These are phyloP conservation scores for Ceratina australensis DNA, from an alignment of 1,140 invertebrate genomes.

Conservation along the genomic window DNA sequence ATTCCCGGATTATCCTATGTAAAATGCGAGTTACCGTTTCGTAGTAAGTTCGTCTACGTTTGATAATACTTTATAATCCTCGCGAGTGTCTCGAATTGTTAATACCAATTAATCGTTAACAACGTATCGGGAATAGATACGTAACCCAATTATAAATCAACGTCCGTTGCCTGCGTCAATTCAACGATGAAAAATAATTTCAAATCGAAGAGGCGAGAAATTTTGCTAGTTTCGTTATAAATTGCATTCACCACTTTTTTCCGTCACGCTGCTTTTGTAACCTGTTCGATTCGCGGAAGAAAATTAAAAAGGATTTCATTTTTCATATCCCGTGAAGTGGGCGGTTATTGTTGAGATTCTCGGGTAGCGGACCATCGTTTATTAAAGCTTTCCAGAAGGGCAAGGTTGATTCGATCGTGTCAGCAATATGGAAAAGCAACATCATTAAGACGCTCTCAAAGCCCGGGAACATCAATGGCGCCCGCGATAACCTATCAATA, in stretches of 20 bases:
- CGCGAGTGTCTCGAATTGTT: no score
- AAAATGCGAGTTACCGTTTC: no score
- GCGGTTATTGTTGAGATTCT: background rate
- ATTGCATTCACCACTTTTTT: no score
- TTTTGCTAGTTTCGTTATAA: background rate
- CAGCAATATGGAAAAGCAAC: slow-evolving; percentile 16
- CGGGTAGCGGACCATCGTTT: background rate
- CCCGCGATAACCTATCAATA: slow-evolving; percentile 27
- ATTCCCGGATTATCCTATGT: no score
- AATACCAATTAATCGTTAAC: no score
- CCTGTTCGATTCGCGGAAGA: background rate
- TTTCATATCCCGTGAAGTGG: background rate
- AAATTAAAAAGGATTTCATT: slow-evolving; percentile 3
- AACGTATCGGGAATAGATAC: no score
- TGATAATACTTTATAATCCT: no score
- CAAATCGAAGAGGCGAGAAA: no score
- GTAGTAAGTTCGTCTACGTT: no score
- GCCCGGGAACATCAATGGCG: background rate
- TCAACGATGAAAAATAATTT: no score
- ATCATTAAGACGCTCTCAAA: background rate
- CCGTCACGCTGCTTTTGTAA: background rate
- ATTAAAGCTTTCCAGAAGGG: background rate
- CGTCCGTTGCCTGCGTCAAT: no score
- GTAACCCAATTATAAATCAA: no score
- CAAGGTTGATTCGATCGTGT: background rate